Percentiles rank a stretch among this genome's conserved stretches.
Evolutionary conservation across 2,888 invertebrate species (phyloP).

Genomic region (Nudaria mundana): DNA sequence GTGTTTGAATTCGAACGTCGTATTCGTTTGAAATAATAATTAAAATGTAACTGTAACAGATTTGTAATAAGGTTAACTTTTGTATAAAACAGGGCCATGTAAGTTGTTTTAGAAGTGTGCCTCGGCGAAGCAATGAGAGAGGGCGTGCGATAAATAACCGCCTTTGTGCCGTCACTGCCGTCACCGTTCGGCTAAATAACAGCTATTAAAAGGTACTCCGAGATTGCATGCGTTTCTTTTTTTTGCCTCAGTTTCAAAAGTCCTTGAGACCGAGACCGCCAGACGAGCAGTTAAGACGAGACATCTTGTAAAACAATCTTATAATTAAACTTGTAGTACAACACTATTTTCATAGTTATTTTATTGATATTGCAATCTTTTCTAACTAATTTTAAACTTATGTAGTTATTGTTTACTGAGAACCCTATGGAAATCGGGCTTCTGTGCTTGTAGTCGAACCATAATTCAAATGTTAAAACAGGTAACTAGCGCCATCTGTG

Average conservation of each 20-base stretch:
- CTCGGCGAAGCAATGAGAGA: constrained; percentile 76
- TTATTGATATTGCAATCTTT: too few species aligned
- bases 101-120: constrained; percentile 63
- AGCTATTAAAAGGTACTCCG: constrained; percentile 77
- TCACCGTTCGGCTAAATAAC: constrained; percentile 77
- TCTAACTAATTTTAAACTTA: too few species aligned
- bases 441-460: too few species aligned
- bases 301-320: constrained; percentile 22
- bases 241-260: constrained; percentile 56
- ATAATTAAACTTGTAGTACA: constrained; percentile 13
- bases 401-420: too few species aligned
- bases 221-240: constrained; percentile 69
- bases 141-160: constrained; percentile 81
- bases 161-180: constrained; percentile 79
- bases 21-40: constrained; percentile 45
- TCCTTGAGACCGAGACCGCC: constrained; percentile 43
- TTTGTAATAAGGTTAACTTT: constrained; percentile 52
- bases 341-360: too few species aligned
- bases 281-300: constrained; percentile 49
- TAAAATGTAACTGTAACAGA: constrained; percentile 50
- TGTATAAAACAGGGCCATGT: constrained; percentile 34
- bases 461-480: background rate
- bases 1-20: constrained; percentile 60
- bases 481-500: constrained; percentile 25
- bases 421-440: too few species aligned